These are phyloP conservation scores for Taeniopygia guttata DNA, from an alignment of 2,797 vertebrate genomes.

Conservation along the genomic window DNA sequence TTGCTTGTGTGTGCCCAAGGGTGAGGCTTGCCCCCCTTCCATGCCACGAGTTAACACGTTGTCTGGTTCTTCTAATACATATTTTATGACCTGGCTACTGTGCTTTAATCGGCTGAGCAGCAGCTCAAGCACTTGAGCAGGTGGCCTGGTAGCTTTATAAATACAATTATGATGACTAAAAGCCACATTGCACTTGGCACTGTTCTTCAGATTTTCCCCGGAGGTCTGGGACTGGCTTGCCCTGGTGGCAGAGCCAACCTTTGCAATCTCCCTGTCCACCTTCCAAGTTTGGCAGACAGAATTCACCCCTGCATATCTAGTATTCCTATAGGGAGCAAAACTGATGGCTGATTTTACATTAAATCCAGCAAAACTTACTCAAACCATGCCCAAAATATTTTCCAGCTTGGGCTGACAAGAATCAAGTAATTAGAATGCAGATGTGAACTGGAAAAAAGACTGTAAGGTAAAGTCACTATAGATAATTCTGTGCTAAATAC, in stretches of 20 bases:
- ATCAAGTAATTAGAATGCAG: neutral
- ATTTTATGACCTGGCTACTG: conserved; percentile 43
- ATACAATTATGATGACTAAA: conserved; percentile 48
- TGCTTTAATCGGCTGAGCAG: conserved; percentile 2
- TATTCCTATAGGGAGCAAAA: neutral
- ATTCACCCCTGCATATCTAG: neutral
- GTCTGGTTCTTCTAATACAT: conserved; percentile 30
- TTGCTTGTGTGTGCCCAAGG: neutral
- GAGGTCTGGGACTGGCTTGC: neutral
- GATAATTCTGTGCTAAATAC: neutral
- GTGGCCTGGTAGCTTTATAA: conserved; percentile 52
- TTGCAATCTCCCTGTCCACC: neutral
- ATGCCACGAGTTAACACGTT: neutral
- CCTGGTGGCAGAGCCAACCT: neutral
- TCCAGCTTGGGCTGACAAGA: neutral
- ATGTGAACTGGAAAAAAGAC: neutral
- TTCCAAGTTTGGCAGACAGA: neutral
- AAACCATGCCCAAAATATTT: neutral
- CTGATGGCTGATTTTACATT: neutral
- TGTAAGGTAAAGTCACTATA: neutral
- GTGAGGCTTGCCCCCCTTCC: neutral
- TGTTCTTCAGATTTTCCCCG: neutral
- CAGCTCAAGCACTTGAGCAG: conserved; percentile 31
- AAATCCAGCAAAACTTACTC: neutral
- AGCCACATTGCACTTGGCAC: conserved; percentile 32